Evolutionary conservation across 2,113 vertebrate genomes (phyloP).

Genomic region (Poeciliopsis turrubarensis): DNA sequence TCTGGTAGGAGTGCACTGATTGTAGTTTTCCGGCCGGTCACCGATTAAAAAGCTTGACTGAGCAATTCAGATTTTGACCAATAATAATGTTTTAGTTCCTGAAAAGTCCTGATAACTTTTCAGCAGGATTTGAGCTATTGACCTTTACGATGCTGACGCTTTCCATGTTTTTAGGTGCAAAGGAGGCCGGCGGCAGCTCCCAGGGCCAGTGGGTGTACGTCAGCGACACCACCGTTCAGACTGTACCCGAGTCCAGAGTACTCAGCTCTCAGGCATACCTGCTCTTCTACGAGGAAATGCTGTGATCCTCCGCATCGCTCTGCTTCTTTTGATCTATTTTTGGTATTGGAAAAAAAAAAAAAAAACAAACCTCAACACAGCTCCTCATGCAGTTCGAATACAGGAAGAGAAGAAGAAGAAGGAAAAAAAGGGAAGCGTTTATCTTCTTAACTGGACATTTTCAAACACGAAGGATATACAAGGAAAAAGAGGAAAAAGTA

Average conservation of each 20-base stretch:
- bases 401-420: neutral
- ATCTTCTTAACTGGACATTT: conserved; percentile 23
- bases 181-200: conserved; percentile 79
- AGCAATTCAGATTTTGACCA: no score
- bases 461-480: conserved; percentile 12
- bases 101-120: no score
- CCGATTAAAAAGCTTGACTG: no score
- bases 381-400: conserved; percentile 19
- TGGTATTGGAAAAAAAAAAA: neutral
- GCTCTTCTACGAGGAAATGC: conserved; percentile 95
- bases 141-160: neutral
- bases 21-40: no score
- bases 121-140: no score
- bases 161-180: conserved; percentile 80
- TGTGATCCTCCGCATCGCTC: conserved; percentile 53
- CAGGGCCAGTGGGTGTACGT: conserved; percentile 94
- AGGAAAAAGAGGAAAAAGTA: conserved; percentile 9
- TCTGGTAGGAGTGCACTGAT: no score
- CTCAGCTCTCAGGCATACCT: conserved; percentile 97
- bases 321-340: conserved; percentile 23
- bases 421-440: conserved; percentile 29
- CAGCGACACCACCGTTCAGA: conserved; percentile 92
- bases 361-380: conserved; percentile 1
- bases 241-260: conserved; percentile 93
- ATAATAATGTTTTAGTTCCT: no score